Evolutionary conservation across 2,113 vertebrate species (phyloP).

Genomic region (Cyanoramphus novaezelandiae): DNA sequence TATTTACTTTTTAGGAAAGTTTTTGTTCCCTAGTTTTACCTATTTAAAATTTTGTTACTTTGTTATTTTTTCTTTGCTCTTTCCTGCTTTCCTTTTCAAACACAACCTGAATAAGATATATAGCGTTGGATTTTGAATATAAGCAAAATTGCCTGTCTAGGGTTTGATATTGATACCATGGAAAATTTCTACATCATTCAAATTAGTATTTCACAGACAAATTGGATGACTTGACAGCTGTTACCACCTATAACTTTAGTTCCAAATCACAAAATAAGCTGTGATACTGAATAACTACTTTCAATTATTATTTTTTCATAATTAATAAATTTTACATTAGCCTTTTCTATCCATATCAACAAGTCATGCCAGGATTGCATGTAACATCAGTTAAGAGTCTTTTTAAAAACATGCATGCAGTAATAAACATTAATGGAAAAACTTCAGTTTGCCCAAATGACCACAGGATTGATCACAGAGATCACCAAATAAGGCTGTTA

Average conservation of each 20-base stretch:
- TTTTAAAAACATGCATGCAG: background rate
- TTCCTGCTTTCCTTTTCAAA: background rate
- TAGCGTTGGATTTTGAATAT: background rate
- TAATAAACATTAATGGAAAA: background rate
- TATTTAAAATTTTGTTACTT: background rate
- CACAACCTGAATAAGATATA: background rate
- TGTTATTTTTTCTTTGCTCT: background rate
- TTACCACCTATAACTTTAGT: background rate
- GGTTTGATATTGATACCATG: background rate
- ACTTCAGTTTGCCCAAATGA: background rate
- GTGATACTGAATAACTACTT: background rate
- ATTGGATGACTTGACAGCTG: background rate
- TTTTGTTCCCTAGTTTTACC: background rate
- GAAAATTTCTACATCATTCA: background rate
- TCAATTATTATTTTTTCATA: background rate
- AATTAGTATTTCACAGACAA: background rate
- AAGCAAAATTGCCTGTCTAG: background rate
- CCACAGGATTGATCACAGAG: background rate
- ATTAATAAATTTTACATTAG: background rate
- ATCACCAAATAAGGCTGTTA: fast-evolving
- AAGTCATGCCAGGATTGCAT: background rate
- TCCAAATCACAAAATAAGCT: background rate
- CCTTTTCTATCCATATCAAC: background rate
- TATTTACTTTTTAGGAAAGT: background rate
- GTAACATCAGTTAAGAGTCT: background rate